Conservation (phyloP, 2,888 invertebrate species). For the Ormyrus nitidulus region DNA sequence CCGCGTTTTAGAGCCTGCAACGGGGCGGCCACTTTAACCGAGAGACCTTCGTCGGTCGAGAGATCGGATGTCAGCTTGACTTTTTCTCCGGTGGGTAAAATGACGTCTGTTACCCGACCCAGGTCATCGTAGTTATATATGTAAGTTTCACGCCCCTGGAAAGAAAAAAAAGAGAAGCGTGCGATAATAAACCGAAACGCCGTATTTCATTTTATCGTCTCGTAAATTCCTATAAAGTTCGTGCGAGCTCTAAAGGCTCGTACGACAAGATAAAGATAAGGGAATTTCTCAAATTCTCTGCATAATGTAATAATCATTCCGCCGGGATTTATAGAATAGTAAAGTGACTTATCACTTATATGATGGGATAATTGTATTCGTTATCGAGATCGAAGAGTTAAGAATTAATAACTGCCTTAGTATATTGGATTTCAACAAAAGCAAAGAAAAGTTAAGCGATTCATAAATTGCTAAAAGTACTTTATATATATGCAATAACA, state of each 20-base stretch:
- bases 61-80: constrained; percentile 87
- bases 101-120: constrained; percentile 90
- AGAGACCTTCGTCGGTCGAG: constrained; percentile 85
- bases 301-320: background rate
- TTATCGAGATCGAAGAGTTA: too few relatives aligned
- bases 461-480: too few relatives aligned
- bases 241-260: background rate
- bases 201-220: constrained; percentile 48
- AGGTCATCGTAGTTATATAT: constrained; percentile 94
- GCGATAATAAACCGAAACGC: constrained; percentile 17
- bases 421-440: too few relatives aligned
- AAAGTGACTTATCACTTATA: too few relatives aligned
- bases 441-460: too few relatives aligned
- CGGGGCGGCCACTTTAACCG: constrained; percentile 83
- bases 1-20: constrained; percentile 78
- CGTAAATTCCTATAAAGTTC: constrained; percentile 47
- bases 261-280: constrained; percentile 7
- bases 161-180: constrained; percentile 53
- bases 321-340: too few relatives aligned
- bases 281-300: constrained; percentile 1
- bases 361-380: too few relatives aligned
- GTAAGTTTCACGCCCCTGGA: constrained; percentile 88
- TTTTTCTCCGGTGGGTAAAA: constrained; percentile 94
- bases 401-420: too few relatives aligned
- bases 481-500: too few relatives aligned